Percentiles rank a stretch among this genome's conserved stretches.
Evolutionary conservation across 2,797 vertebrate species (phyloP).

Genomic region (Zalophus californianus): DNA sequence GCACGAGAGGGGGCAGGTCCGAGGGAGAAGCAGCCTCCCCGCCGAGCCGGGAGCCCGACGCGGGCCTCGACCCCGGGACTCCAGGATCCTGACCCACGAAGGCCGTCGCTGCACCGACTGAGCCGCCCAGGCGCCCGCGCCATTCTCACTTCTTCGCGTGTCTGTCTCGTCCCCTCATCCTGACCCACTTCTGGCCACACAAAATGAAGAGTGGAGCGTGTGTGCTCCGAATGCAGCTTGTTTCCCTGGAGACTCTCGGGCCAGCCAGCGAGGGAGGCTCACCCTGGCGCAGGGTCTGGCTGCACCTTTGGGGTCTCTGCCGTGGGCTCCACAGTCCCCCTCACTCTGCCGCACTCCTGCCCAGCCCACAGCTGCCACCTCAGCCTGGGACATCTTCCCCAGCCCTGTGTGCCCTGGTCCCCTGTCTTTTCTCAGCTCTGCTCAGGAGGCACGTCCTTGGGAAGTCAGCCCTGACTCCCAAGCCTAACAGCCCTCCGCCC

Average conservation of each 20-base stretch:
- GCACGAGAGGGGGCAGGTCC: no score
- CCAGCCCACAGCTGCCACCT: background rate
- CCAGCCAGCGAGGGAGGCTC: background rate
- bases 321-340: rapidly evolving
- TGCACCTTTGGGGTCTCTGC: background rate
- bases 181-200: background rate
- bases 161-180: no score
- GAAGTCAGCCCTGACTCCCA: background rate
- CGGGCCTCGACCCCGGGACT: no score
- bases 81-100: no score
- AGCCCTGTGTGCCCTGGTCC: rapidly evolving
- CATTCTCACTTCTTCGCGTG: no score
- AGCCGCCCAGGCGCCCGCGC: no score
- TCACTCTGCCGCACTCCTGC: rapidly evolving
- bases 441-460: background rate
- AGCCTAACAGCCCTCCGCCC: background rate
- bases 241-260: background rate
- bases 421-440: background rate
- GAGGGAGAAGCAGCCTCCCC: no score
- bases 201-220: rapidly evolving
- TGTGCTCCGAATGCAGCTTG: rapidly evolving
- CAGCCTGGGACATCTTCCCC: background rate
- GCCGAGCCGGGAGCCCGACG: no score
- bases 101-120: no score
- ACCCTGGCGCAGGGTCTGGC: background rate